phyloP scores from a whole-genome alignment of 2,888 invertebrate species.

The Harpalus rufipes region DNA sequence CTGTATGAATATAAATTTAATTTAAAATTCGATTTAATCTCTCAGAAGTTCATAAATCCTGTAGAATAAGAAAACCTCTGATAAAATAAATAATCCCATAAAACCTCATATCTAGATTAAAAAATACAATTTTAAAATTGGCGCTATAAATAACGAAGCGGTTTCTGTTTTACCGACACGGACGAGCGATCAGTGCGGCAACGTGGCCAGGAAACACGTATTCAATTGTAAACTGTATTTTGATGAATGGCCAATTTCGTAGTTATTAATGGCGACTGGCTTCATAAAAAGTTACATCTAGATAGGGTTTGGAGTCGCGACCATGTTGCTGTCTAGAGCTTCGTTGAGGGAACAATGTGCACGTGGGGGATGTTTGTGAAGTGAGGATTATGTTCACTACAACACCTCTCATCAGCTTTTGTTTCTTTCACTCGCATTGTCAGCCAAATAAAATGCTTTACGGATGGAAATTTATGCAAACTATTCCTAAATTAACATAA shows the following conservation, averaged over 20 bases:
- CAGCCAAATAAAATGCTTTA: conserved; percentile 1
- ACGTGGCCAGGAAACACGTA: conserved; percentile 63
- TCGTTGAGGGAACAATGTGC: conserved; percentile 33
- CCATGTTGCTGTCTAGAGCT: conserved; percentile 3
- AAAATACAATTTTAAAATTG: conserved; percentile 57
- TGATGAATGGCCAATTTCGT: conserved; percentile 65
- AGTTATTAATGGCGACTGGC: conserved; percentile 63
- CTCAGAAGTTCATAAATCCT: conserved; percentile 49
- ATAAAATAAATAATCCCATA: conserved; percentile 54
- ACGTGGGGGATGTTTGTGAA: conserved; percentile 16
- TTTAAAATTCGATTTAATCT: conserved; percentile 28
- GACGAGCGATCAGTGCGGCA: conserved; percentile 28
- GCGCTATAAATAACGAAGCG: conserved; percentile 47
- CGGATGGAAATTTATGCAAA: conserved; percentile 3
- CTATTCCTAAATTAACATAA: background rate
- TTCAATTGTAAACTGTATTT: conserved; percentile 64
- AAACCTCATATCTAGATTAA: conserved; percentile 50
- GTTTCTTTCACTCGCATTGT: conserved; percentile 8
- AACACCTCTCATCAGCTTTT: conserved; percentile 26
- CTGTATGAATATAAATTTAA: conserved; percentile 21
- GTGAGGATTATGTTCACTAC: conserved; percentile 17
- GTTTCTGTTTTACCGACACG: conserved; percentile 52
- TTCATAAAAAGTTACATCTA: conserved; percentile 63
- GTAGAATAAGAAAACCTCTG: conserved; percentile 40
- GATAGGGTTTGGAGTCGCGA: conserved; percentile 16